phyloP scores from a whole-genome alignment of 1,140 invertebrate species.

The Drosophila truncata region DNA sequence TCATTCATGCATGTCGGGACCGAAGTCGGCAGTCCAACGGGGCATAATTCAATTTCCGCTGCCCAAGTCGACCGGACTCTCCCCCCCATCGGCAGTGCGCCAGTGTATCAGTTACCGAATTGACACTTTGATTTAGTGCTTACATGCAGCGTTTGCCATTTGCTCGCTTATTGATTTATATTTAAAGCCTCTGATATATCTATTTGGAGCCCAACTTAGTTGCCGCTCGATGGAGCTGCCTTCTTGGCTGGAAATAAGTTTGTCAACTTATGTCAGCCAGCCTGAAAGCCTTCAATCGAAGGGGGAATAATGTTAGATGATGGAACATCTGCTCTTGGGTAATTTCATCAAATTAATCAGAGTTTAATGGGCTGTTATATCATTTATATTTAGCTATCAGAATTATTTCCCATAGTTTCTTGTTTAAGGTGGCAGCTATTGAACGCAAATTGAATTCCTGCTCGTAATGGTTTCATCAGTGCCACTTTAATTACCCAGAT shows the following conservation, averaged over 20 bases:
- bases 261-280: constrained; percentile 71
- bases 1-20: constrained; percentile 72
- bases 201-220: constrained; percentile 46
- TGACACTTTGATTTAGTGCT: constrained; percentile 82
- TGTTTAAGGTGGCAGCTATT: neutral
- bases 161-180: constrained; percentile 80
- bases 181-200: constrained; percentile 74
- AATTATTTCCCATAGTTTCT: neutral
- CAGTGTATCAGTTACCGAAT: constrained; percentile 80
- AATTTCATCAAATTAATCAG: neutral
- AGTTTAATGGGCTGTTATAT: neutral
- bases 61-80: constrained; percentile 23
- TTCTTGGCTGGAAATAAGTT: constrained; percentile 57
- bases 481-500: neutral
- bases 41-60: constrained; percentile 81
- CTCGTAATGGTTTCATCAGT: constrained; percentile 10
- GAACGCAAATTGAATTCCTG: constrained; percentile 13
- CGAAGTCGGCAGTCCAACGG: constrained; percentile 45
- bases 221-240: constrained; percentile 56
- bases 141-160: constrained; percentile 74
- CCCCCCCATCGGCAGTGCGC: constrained; percentile 23
- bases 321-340: neutral
- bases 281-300: constrained; percentile 69
- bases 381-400: no score
- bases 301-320: constrained; percentile 7